Evolutionary conservation across 2,113 vertebrate genomes (phyloP), one percentile per base, ranked within the genome.

Genomic region (Caranx ignobilis): DNA sequence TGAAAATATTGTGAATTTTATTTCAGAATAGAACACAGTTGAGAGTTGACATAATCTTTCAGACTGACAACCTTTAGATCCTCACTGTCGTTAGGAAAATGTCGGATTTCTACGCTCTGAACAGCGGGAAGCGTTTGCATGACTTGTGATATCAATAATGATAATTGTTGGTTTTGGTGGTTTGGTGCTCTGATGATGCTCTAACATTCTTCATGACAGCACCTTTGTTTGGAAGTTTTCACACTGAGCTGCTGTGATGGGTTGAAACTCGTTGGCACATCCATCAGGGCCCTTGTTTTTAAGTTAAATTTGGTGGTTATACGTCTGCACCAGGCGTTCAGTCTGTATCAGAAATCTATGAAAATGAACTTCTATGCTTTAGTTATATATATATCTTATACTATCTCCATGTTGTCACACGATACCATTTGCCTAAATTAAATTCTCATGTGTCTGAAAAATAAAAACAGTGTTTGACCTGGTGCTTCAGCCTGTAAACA

Each of bases 1-100:
- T 94, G 89, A 94, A 94, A 94, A 95, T 93, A 94, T 87, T 88
- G 84, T 91, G 85, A 87, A 86, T 87, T 93, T 93, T 91, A 93
- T 92, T 93, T 91, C 85, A 92, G 90, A 92, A 87, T 80, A 91
- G 86, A 90, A 85, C 78, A 91, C 86, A 92, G 78, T 85, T 89
- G 55, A 87, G 54, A 83, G 81, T 83, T 86, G 78, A 93, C 83
- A 77, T 77, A 65, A 82, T 87, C 76, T 76, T 88, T 86, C 86
- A 84, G 64, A 88, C 75, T 61, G 82, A 88, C 83, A 88, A 64
- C 54, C 35, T 64, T 77, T 79, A n/a, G 8, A 59, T 68, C 70
- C 75, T 60, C 63, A 32, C 72, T 19, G 45, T 74, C 19, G 1
- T 75, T 57, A 61, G 59, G n/a, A 78, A 83, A 76, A 65, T 9